Evolutionary conservation across 2,113 vertebrate genomes (phyloP).

Genomic region (Alosa alosa): DNA sequence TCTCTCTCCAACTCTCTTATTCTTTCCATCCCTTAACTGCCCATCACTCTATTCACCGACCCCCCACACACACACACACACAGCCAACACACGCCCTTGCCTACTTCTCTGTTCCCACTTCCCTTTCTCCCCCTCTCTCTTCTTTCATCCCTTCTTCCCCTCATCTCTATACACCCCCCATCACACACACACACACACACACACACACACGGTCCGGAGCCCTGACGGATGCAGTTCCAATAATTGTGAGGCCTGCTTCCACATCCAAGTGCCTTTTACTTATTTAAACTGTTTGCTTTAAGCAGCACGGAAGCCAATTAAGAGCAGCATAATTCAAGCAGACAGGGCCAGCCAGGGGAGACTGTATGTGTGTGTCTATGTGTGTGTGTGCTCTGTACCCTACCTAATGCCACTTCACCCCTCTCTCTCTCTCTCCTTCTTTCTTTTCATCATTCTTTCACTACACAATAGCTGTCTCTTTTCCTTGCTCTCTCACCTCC

Average conservation of each 20-base stretch:
- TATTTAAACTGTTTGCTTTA: constrained; percentile 80
- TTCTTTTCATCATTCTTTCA: constrained; percentile 16
- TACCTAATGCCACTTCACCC: constrained; percentile 5
- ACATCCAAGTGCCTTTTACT: constrained; percentile 74
- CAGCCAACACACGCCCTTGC: not conserved
- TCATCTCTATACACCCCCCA: not conserved
- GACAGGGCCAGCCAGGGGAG: constrained; percentile 54
- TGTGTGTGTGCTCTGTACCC: constrained; percentile 25
- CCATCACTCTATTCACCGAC: constrained; percentile 28
- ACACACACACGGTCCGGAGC: constrained; percentile 19
- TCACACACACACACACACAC: not conserved
- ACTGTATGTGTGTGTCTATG: constrained; percentile 10
- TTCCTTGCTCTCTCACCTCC: not conserved
- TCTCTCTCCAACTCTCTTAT: not conserved
- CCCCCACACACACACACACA: constrained; percentile 27
- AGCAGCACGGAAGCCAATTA: constrained; percentile 75
- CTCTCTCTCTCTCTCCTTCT: constrained; percentile 46
- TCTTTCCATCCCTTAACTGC: constrained; percentile 8
- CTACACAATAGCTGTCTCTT: not conserved
- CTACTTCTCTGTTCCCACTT: constrained; percentile 28
- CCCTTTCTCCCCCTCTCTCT: constrained; percentile 17
- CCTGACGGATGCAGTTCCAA: constrained; percentile 76
- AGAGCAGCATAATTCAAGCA: constrained; percentile 70
- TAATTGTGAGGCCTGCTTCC: constrained; percentile 73
- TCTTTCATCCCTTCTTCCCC: not conserved